Percentiles rank a stretch among this genome's conserved stretches.
Evolutionary conservation across 2,113 vertebrate genomes (phyloP).

Genomic region (Ailurus styani): DNA sequence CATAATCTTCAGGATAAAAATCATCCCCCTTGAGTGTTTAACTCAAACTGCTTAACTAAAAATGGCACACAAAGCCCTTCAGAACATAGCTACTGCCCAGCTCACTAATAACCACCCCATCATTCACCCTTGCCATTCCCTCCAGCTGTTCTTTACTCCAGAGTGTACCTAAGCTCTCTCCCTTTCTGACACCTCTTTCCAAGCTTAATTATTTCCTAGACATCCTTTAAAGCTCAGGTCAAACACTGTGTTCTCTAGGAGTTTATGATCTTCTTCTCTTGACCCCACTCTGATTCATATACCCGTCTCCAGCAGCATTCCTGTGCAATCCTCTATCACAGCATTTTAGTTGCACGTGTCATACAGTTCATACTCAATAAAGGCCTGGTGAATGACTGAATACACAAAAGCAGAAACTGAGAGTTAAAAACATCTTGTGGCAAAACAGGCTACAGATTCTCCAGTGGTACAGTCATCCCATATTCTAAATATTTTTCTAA

Average conservation of each 20-base stretch:
- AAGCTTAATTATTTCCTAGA: not conserved
- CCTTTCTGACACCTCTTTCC: not conserved
- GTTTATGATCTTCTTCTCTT: not conserved
- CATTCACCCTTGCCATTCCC: not conserved
- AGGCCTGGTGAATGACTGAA: not conserved
- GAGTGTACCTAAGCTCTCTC: not conserved
- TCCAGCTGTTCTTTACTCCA: not conserved
- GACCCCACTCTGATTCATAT: not conserved
- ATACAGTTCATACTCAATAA: not conserved
- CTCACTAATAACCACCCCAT: not conserved
- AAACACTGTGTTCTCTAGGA: not conserved
- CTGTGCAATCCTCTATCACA: not conserved
- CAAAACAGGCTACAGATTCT: not conserved
- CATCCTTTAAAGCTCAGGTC: not conserved
- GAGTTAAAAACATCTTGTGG: not conserved
- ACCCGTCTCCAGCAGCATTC: not conserved
- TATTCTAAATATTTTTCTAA: not conserved
- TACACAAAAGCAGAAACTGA: not conserved
- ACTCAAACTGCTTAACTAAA: not conserved
- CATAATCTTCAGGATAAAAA: too few species aligned
- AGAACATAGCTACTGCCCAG: not conserved
- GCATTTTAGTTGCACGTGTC: not conserved
- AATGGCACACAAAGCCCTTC: not conserved
- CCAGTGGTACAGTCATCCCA: not conserved
- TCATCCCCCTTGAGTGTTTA: not conserved